Conservation (phyloP, 2,797 vertebrate species). For the Poeciliopsis turneri region DNA sequence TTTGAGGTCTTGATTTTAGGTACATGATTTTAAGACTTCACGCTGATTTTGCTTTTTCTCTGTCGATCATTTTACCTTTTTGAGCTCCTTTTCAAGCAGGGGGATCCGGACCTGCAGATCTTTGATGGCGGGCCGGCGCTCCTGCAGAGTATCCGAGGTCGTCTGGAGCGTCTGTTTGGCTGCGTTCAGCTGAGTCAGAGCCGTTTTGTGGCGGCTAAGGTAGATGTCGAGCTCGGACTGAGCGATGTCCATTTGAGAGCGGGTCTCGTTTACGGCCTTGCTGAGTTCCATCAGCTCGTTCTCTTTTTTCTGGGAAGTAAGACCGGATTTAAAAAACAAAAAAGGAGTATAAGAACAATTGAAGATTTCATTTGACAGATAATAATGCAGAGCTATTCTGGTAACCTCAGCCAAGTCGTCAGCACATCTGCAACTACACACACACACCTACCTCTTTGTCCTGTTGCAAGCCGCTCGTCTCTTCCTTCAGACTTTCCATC, state of each 20-base stretch:
- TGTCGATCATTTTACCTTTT: conserved; percentile 78
- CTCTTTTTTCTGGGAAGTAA: conserved; percentile 82
- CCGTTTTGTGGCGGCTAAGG: conserved; percentile 89
- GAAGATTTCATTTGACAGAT: not conserved
- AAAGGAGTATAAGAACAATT: not conserved
- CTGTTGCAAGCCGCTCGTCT: conserved; percentile 89
- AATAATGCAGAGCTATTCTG: not conserved
- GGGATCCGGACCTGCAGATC: conserved; percentile 86
- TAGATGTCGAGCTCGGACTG: conserved; percentile 95
- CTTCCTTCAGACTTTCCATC: conserved; percentile 91
- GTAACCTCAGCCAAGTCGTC: not conserved
- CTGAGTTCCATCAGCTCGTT: conserved; percentile 91
- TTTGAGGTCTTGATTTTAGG: no score
- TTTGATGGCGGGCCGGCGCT: conserved; percentile 85
- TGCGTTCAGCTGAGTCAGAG: conserved; percentile 85
- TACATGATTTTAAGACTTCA: no score
- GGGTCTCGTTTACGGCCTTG: conserved; percentile 89
- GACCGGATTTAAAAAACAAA: not conserved
- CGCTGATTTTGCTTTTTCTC: not conserved
- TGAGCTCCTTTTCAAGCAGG: conserved; percentile 81
- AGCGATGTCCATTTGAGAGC: conserved; percentile 89
- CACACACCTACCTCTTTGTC: conserved; percentile 92
- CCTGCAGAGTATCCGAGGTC: conserved; percentile 84
- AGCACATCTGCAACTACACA: not conserved
- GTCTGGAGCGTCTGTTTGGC: conserved; percentile 84